Evolutionary conservation across 2,888 invertebrate species (phyloP), one percentile per base, ranked within the genome.

Genomic region (Cerceris ruficornis): DNA sequence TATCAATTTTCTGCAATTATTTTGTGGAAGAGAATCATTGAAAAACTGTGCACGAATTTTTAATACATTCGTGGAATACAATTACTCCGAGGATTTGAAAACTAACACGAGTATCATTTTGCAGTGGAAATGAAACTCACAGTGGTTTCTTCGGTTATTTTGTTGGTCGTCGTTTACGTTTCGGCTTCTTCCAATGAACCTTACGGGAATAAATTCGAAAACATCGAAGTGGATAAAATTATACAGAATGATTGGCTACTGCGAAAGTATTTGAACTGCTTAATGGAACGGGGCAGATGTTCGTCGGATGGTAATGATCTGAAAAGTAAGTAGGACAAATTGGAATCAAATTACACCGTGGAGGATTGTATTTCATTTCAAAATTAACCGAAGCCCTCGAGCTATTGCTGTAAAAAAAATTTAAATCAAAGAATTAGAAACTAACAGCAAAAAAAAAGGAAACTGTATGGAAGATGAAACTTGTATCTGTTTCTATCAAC

Each of bases 171-270:
- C 49, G 83, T 73, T 14, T 80, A 78, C 42, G 86, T 86, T 17
- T 76, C 81, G 5, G 88, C 67, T 5, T 58, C 39, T 0, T 75
- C 78, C 0, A 64, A 75, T 0, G 4, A 2, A 6, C 74, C 79
- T 39, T 96, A 96, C 87, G 95, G 95, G 0, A 93, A 93, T 67
- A 95, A 95, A 87, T 96, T 94, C 86, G 96, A 96, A 88, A 95
- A 95, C 87, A 92, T 96, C 60, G 93, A 96, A 89, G 72, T 96
- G 64, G 94, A 96, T 54, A 94, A 95, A 86, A 94, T 96, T 78
- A 89, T 96, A n/a, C 88, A 85, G 0, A 96, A 94, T 89, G 94
- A 95, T 14, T 93, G 96, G 39, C 92, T 96, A 11, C 90, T 96
- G 0, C 92, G 92, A 14, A 95, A 94, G 39, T 96, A 96, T 86